A percentile compares a stretch with the other conserved stretches of the same genome.
Conservation (phyloP, 2,113 vertebrate genomes). For the Ailurus styani region DNA sequence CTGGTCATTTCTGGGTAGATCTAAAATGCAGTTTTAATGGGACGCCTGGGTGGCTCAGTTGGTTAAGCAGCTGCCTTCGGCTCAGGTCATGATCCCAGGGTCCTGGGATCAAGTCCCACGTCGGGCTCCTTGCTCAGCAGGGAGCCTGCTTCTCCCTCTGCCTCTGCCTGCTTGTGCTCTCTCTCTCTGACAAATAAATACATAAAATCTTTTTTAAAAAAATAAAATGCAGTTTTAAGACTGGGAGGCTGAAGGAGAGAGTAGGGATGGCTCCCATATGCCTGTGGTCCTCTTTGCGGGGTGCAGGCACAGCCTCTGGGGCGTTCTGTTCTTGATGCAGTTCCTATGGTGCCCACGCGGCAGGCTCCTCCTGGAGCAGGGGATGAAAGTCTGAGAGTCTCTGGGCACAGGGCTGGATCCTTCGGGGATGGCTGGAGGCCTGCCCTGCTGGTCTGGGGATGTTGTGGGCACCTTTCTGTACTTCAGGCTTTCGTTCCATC, state of each 20-base stretch:
- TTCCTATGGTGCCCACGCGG: rapidly evolving
- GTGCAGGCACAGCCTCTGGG: not conserved
- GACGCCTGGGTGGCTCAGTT: too few relatives aligned
- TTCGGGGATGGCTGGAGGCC: too few relatives aligned
- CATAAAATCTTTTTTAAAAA: too few relatives aligned
- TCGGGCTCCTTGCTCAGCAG: too few relatives aligned
- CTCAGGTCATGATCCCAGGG: too few relatives aligned
- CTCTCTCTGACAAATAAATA: too few relatives aligned
- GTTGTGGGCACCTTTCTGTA: too few relatives aligned
- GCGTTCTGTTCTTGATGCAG: rapidly evolving
- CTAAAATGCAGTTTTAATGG: not conserved
- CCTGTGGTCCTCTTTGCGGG: not conserved
- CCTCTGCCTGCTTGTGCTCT: too few relatives aligned
- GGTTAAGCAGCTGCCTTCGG: too few relatives aligned
- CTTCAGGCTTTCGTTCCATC: not conserved
- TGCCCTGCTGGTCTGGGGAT: not conserved
- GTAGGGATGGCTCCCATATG: too few relatives aligned
- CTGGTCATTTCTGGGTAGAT: not conserved
- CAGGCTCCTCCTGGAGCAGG: not conserved
- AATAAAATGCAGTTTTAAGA: not conserved
- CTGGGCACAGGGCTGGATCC: not conserved
- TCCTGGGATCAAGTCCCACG: too few relatives aligned
- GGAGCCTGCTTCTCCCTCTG: too few relatives aligned
- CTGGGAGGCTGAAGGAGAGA: not conserved
- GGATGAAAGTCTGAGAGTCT: rapidly evolving